Evolutionary conservation across 2,888 invertebrate species (phyloP).

Genomic region (Ophion ventricosus): DNA sequence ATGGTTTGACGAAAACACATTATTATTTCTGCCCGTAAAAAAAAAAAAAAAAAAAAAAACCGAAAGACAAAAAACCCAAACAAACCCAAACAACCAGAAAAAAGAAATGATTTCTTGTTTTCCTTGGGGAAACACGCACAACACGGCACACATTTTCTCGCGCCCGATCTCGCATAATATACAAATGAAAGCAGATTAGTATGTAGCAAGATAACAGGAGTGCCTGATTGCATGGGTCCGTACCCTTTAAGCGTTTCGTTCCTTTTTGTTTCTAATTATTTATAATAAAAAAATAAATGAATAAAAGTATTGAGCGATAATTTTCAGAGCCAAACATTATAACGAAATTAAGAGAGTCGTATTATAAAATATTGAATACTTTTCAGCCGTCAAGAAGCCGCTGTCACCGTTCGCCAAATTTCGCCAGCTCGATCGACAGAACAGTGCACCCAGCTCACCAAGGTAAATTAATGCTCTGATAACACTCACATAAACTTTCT

Average conservation of each 20-base stretch:
- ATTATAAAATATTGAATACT: constrained; percentile 56
- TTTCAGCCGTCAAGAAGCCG: constrained; percentile 85
- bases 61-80: too few relatives aligned
- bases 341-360: background rate
- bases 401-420: constrained; percentile 96
- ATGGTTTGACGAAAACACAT: constrained; percentile 14
- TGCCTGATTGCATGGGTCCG: constrained; percentile 63
- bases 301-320: background rate
- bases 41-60: constrained; percentile 1
- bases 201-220: constrained; percentile 59
- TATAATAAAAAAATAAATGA: constrained; percentile 14
- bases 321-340: too few relatives aligned
- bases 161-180: constrained; percentile 51
- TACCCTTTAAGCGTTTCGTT: constrained; percentile 60
- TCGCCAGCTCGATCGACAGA: constrained; percentile 95
- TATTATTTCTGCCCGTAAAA: background rate
- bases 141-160: constrained; percentile 72
- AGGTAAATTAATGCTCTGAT: constrained; percentile 85
- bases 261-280: constrained; percentile 59
- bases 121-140: constrained; percentile 72
- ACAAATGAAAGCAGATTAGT: constrained; percentile 49
- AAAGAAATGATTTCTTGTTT: constrained; percentile 24
- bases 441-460: constrained; percentile 89
- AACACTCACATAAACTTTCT: constrained; percentile 7
- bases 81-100: background rate